phyloP scores from a whole-genome alignment of 37 sponge, comb jelly and placozoan genomes.

The Hexactinellida sp. region DNA sequence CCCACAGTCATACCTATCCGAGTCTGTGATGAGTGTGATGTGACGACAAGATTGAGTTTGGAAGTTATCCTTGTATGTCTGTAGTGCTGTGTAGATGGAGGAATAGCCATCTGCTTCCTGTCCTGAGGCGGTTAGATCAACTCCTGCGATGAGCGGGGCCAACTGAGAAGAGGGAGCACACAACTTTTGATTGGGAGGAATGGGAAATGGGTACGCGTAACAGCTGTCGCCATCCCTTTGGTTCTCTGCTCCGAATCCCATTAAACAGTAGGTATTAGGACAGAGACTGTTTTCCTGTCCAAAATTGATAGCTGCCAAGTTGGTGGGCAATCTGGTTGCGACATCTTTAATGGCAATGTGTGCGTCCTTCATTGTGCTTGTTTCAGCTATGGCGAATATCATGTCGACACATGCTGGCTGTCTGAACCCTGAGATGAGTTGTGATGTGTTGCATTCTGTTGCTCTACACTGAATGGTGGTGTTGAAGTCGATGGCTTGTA shows the following conservation, averaged over 20 bases:
- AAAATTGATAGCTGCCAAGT: neutral
- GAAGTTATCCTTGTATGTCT: neutral
- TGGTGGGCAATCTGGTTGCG: neutral
- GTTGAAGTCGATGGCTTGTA: neutral
- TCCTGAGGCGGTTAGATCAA: neutral
- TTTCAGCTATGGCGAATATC: neutral
- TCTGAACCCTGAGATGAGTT: slow-evolving; percentile 10
- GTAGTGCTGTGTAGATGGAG: neutral
- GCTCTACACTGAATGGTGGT: neutral
- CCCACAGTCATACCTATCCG: neutral
- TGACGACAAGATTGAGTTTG: slow-evolving; percentile 12
- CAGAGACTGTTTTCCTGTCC: slow-evolving; percentile 1
- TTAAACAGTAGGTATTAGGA: neutral
- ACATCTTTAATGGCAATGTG: neutral
- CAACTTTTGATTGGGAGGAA: neutral
- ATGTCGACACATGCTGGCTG: slow-evolving; percentile 5
- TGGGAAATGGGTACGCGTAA: neutral
- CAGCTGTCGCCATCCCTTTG: neutral
- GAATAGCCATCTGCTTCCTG: neutral
- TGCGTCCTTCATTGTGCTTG: neutral
- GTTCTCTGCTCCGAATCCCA: neutral
- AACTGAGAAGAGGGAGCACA: neutral
- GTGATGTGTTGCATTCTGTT: neutral
- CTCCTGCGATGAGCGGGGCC: neutral
- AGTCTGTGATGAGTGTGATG: slow-evolving; percentile 7